phyloP scores from a whole-genome alignment of 1,140 invertebrate species.

The Chironomus tepperi region DNA sequence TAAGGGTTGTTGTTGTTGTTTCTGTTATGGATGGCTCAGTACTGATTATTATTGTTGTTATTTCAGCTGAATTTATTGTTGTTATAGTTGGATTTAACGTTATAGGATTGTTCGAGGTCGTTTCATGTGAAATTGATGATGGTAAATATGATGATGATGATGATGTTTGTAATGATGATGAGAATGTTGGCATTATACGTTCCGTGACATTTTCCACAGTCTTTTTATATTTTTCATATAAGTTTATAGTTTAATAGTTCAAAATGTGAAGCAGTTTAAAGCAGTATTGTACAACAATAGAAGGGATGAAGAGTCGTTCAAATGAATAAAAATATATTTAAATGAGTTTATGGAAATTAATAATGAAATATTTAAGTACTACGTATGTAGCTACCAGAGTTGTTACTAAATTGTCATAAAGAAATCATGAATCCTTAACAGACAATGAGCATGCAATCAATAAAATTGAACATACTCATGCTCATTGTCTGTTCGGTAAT shows the following conservation, averaged over 20 bases:
- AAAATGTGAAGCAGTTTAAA: neutral
- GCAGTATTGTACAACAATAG: neutral
- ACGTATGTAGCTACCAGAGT: too few relatives aligned
- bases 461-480: too few relatives aligned
- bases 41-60: constrained; percentile 32
- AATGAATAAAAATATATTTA: neutral
- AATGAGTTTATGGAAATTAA: too few relatives aligned
- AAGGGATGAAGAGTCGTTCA: neutral
- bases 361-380: too few relatives aligned
- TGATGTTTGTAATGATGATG: neutral
- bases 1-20: constrained; percentile 31
- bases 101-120: neutral
- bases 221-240: constrained; percentile 36
- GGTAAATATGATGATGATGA: neutral
- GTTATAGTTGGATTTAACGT: constrained; percentile 30
- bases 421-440: too few relatives aligned
- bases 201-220: constrained; percentile 42
- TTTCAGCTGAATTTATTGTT: constrained; percentile 30
- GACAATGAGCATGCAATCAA: too few relatives aligned
- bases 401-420: too few relatives aligned
- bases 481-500: too few relatives aligned
- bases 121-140: constrained; percentile 8
- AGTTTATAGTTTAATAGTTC: too few relatives aligned
- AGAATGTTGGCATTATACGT: constrained; percentile 31
- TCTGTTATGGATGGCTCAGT: constrained; percentile 32